Evolutionary conservation across 2,888 invertebrate genomes (phyloP), one percentile per base, ranked within the genome.

Genomic region (Trissonchulus latispiculum): DNA sequence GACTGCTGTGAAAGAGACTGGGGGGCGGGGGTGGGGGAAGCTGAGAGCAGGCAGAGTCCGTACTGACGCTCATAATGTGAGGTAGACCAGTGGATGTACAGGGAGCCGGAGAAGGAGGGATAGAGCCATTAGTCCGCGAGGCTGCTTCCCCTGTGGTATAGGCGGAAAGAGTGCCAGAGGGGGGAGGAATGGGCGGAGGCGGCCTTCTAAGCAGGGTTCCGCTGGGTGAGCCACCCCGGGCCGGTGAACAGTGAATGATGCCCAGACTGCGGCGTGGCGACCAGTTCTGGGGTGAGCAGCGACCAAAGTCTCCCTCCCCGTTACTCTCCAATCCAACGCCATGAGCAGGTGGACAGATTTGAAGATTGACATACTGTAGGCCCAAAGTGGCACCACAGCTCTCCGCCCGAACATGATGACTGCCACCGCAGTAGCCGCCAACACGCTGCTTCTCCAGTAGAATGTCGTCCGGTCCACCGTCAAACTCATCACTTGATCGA

Each of bases 1-100:
- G n/a, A n/a, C n/a, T n/a, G n/a, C n/a, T n/a, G n/a, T n/a, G n/a
- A n/a, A n/a, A n/a, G n/a, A n/a, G n/a, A n/a, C n/a, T n/a, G n/a
- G n/a, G n/a, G n/a, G 74, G 76, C 48, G 74, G 75, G 36, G 62
- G 72, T 3, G 74, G 74, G 48, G 67, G 61, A 75, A 67, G 8
- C 8, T 32, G 36, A 73, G 35, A 28, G 66, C 67, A 75, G 36
- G 29, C 32, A 48, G 33, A 48, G 69, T 61, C 71, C 68, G 35
- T 48, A 72, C 72, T 36, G 72, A 8, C 23, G 48, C 8, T 23
- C 48, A 48, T 48, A n/a, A n/a, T n/a, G n/a, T n/a, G n/a, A 15
- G 48, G 48, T 48, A 15, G 8, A 23, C 8, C 23, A 23, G 8
- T 15, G 48, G 48, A 48, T 8, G 48, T 48, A n/a, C n/a, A n/a